These are phyloP conservation scores for Symphodus melops DNA, from an alignment of 2,113 vertebrate genomes.

Conservation along the genomic window DNA sequence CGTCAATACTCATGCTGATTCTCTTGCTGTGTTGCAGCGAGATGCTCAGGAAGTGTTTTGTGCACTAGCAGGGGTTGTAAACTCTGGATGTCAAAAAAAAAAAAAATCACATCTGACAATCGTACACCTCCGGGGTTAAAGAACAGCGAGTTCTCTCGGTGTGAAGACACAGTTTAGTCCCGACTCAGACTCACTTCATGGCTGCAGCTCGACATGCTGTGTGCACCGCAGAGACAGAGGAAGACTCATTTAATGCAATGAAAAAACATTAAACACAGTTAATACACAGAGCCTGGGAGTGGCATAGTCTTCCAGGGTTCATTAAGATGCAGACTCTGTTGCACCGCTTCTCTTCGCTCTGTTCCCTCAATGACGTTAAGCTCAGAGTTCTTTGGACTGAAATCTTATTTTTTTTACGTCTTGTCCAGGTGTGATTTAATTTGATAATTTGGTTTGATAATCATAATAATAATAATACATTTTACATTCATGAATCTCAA, in stretches of 20 bases:
- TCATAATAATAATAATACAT: too few relatives aligned
- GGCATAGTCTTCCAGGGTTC: slow-evolving; percentile 4
- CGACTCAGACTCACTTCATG: slow-evolving; percentile 14
- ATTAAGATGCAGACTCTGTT: slow-evolving; percentile 37
- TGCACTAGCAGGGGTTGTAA: slow-evolving; percentile 15
- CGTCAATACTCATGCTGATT: slow-evolving; percentile 21
- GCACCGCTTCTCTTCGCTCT: slow-evolving; percentile 4
- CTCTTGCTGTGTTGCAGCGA: slow-evolving; percentile 1
- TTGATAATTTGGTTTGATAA: too few relatives aligned
- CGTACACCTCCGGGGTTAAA: slow-evolving; percentile 30
- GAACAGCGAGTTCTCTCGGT: slow-evolving; percentile 19
- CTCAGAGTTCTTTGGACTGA: slow-evolving; percentile 2
- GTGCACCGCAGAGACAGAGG: slow-evolving; percentile 4
- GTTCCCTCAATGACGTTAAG: slow-evolving; percentile 16
- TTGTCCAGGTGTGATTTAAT: slow-evolving; percentile 1
- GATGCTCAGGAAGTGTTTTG: slow-evolving; percentile 14
- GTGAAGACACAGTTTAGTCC: slow-evolving; percentile 20
- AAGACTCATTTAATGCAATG: slow-evolving; percentile 1
- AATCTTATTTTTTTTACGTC: slow-evolving; percentile 26
- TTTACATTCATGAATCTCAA: too few relatives aligned
- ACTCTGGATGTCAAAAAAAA: slow-evolving; percentile 5
- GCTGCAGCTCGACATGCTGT: slow-evolving; percentile 7
- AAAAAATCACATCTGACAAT: slow-evolving; percentile 41
- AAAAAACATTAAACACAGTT: slow-evolving; percentile 30
- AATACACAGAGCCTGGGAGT: neutral